These are phyloP conservation scores for Muntiacus muntjak DNA, from an alignment of 2,113 vertebrate genomes.

Conservation along the genomic window DNA sequence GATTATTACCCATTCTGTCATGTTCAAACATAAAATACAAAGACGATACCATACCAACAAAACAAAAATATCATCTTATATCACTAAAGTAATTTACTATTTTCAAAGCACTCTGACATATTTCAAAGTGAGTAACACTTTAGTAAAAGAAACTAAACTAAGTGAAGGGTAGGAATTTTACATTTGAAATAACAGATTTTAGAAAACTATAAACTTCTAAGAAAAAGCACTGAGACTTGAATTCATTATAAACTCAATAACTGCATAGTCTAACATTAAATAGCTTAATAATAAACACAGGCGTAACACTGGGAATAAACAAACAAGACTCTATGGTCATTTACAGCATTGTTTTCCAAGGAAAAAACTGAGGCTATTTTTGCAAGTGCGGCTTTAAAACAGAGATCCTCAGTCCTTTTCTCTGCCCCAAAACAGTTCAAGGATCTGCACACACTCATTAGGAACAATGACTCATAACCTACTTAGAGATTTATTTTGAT, in stretches of 20 bases:
- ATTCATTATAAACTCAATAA: background rate
- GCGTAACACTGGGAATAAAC: background rate
- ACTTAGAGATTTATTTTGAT: constrained; percentile 37
- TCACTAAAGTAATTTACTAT: background rate
- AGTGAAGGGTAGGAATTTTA: background rate
- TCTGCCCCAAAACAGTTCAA: background rate
- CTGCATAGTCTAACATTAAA: no score
- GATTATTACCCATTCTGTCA: background rate
- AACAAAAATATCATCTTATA: constrained; percentile 21
- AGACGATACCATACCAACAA: background rate
- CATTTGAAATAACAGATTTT: background rate
- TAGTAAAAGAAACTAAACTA: background rate
- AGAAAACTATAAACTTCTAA: background rate
- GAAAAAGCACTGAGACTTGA: background rate
- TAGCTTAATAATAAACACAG: constrained; percentile 7
- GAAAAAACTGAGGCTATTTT: background rate
- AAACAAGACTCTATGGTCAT: background rate
- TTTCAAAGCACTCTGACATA: background rate
- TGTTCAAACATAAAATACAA: background rate
- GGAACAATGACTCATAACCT: background rate
- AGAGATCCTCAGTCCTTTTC: background rate
- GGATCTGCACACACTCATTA: background rate
- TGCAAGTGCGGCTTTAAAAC: background rate
- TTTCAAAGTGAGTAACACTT: constrained; percentile 23
- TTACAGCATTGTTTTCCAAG: background rate